Evolutionary conservation across 2,113 vertebrate species (phyloP), one percentile per base, ranked within the genome.

Genomic region (Capreolus pygargus): DNA sequence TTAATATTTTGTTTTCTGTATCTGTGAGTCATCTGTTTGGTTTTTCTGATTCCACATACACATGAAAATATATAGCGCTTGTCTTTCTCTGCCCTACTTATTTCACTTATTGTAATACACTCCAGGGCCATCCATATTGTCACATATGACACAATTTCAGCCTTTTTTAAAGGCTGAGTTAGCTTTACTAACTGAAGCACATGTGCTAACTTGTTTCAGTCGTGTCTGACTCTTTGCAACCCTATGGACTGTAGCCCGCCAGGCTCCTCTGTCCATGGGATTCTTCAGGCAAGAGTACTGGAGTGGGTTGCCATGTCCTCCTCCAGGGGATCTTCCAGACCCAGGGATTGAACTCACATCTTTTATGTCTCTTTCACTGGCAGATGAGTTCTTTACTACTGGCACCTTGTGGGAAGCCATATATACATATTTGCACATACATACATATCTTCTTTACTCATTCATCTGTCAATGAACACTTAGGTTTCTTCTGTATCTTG

Each of bases 301-400:
- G 61, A 67, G 64, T n/a, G 33, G 16, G 33, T 19, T 67, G 61
- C 33, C 61, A 19, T n/a, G 61, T 16, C 61, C 33, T 67, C 33
- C 16, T n/a, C 15, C 61, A 67, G 19, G 61, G 61, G 33, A 19
- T 67, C 33, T 67, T n/a, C 2, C 33, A 19, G 61, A 67, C 33
- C 19, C 16, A n/a, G 7, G n/a, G 8, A n/a, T 9, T 67, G 33
- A n/a, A 9, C 1, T 4, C 8, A 67, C 17, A 21, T 2, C n/a
- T 67, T 67, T 67, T 21, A n/a, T 21, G 36, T 36, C 64, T 67
- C 17, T 67, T 36, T 8, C 64, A 67, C 10, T 21, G n/a, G 4
- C 64, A 36, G 64, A 36, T 36, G 17, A 19, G 64, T 21, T 36
- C 64, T 70, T 70, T 70, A 70, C n/a, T 0, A 0, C n/a, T 21